Percentiles rank a stretch among this genome's conserved stretches.
Evolutionary conservation across 2,797 vertebrate species (phyloP).

Genomic region (Anguilla anguilla): DNA sequence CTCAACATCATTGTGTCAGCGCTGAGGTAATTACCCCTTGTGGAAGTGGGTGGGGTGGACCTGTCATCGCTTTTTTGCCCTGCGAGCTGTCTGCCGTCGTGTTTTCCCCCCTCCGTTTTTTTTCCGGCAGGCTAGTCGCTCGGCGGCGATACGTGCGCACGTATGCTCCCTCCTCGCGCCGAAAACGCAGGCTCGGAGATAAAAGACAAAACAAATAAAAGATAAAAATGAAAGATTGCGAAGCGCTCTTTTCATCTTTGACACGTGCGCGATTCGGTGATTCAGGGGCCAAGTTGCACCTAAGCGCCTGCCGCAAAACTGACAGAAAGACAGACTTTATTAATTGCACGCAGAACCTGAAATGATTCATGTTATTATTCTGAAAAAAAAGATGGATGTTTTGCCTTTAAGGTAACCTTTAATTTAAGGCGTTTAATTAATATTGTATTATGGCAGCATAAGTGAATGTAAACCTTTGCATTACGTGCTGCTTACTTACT

Average conservation of each 20-base stretch:
- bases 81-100: not conserved
- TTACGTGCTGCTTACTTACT: not conserved
- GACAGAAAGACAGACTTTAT: not conserved
- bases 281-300: not conserved
- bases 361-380: not conserved
- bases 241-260: not conserved
- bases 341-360: not conserved
- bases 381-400: not conserved
- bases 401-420: not conserved
- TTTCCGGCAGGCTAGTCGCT: not conserved
- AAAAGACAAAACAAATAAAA: not conserved
- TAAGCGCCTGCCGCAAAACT: not conserved
- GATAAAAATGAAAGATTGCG: not conserved
- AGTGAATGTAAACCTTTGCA: not conserved
- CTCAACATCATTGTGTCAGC: slow-evolving; percentile 36
- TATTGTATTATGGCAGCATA: not conserved
- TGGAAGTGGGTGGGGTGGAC: slow-evolving; percentile 42
- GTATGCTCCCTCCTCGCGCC: not conserved
- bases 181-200: not conserved
- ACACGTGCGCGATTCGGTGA: not conserved
- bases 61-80: slow-evolving; percentile 46
- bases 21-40: slow-evolving; percentile 47
- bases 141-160: no score
- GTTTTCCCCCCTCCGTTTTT: not conserved
- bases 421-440: not conserved